Base-by-base conservation (phyloP, 1,140 invertebrate genomes). In the Drosophila nikananu region DNA sequence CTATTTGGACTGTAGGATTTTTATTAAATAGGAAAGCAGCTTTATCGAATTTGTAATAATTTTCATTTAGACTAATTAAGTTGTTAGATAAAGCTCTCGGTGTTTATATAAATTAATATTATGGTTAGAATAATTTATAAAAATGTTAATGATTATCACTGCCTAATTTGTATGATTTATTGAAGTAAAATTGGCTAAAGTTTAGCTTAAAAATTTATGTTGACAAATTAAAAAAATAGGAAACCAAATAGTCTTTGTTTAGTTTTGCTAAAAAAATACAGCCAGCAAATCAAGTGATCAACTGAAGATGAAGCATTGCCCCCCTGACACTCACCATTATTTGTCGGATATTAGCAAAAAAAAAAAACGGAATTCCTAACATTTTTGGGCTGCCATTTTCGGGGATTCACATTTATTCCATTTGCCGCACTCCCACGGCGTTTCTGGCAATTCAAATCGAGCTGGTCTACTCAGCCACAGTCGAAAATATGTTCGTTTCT, bases 401-500 rank as follows among this genome's bases (percentile, higher is more conserved):
- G 19, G n/a, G 67, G 23, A 51, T 39, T 32, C 52, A 49, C 35
- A 54, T 67, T 55, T 39, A 57, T 62, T 68, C 37, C 42, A 73
- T 71, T 67, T 37, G 21, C 61, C 52, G 27, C 17, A 51, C 35
- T 41, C 52, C 67, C 52, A 48, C 66, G 35, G 66, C 52, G 37
- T 72, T 48, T 55, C 32, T 75, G 71, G 72, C 72, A 75, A 75
- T 75, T 75, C 72, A 75, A 75, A 75, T 78, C 65, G 64, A 62
- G 74, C 75, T 61, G 57, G 46, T 59, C 62, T 41, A 32, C 46
- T 64, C 52, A 55, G 51, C 39, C 60, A 52, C 54, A 76, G 62
- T 44, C 58, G 57, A 60, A 78, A 78, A 78, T 78, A 77, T 77
- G 75, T 77, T 77, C 75, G 58, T 77, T 77, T 77, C 65, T 58